phyloP scores from a whole-genome alignment of 1,140 invertebrate species.

The Anoplophora glabripennis region DNA sequence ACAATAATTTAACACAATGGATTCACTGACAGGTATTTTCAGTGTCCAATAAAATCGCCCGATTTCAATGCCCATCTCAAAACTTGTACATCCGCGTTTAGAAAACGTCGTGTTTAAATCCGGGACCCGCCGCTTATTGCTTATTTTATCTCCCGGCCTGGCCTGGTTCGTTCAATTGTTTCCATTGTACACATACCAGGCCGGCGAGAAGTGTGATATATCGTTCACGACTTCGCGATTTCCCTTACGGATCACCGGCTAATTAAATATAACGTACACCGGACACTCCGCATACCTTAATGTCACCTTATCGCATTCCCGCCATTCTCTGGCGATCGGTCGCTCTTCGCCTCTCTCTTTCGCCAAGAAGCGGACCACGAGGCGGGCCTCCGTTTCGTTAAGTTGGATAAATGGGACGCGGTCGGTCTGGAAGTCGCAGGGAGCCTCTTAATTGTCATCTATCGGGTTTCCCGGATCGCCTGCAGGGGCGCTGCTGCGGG shows the following conservation, averaged over 20 bases:
- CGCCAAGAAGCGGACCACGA: too few species aligned
- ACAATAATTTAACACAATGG: too few species aligned
- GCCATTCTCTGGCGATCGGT: background rate
- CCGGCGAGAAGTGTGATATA: constrained; percentile 25
- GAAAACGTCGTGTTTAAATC: too few species aligned
- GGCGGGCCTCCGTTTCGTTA: background rate
- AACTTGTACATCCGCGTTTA: too few species aligned
- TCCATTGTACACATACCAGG: constrained; percentile 1
- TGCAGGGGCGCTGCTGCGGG: background rate
- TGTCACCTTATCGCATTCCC: constrained; percentile 26
- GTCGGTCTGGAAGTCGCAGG: constrained; percentile 9
- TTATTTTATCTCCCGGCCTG: background rate
- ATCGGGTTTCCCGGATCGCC: background rate
- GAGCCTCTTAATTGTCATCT: constrained; percentile 29
- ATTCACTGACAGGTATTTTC: too few species aligned
- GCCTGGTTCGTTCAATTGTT: constrained; percentile 8
- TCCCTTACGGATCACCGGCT: constrained; percentile 34
- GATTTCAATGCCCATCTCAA: too few species aligned
- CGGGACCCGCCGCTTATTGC: too few species aligned
- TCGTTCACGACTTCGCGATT: constrained; percentile 26
- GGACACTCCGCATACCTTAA: constrained; percentile 30
- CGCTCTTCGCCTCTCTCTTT: background rate
- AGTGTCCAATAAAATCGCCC: too few species aligned
- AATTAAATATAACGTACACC: constrained; percentile 37
- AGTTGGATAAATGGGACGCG: constrained; percentile 2